Evolutionary conservation across 2,113 vertebrate species (phyloP), one percentile per base, ranked within the genome.

Genomic region (Seriola aureovittata): DNA sequence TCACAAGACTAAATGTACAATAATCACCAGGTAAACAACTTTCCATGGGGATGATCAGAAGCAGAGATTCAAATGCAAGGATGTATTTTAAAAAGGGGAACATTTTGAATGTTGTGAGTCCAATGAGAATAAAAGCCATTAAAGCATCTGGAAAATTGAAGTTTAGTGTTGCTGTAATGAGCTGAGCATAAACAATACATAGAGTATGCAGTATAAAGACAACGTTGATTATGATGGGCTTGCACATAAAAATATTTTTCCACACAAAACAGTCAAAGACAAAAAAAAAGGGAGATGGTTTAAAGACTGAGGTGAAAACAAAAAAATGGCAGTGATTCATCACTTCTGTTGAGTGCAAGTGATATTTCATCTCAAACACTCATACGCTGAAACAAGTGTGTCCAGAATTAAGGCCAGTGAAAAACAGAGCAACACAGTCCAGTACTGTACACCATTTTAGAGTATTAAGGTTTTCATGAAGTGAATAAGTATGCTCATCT

Each of bases 401-500:
- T 0, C 69, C 8, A 81, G 34, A 17, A 62, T 84, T 73, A 75
- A 81, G 65, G 71, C 67, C 25, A n/a, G 58, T 67, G 29, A 78
- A 40, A 54, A 54, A 54, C 29, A 32, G 29, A 29, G 29, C 34
- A 38, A 36, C 5, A 5, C 38, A 54, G 44, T 62, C 58, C 29
- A 75, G 76, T 71, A 46, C 17, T 52, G 21, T n/a, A 71, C 10
- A 54, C 48, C 16, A 69, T 48, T 36, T 23, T 38, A 13, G 8
- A 65, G n/a, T 32, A 9, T 36, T 13, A 50, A 58, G 23, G 66
- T 75, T 55, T 52, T 8, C 60, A 46, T 59, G 14, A 12, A 62
- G 57, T 67, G 72, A 67, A 25, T 64, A 19, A 59, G 14, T 34
- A 25, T 3, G 19, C 19, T 21, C 10, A 9, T 74, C 17, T 63